phyloP scores from a whole-genome alignment of 2,888 invertebrate genomes.

The Sphaerophoria taeniata region DNA sequence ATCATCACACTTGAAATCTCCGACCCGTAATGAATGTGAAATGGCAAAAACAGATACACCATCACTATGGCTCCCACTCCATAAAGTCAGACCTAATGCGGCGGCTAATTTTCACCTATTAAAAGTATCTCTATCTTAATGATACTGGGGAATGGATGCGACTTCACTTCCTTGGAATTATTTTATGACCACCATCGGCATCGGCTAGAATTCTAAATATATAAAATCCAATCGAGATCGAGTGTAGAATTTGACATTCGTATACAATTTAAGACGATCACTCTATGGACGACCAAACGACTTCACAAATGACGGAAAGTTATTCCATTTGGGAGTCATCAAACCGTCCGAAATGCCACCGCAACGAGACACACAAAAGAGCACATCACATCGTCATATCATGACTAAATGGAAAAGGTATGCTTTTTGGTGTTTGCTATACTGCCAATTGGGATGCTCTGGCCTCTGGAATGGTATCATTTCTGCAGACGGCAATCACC shows the following conservation, averaged over 20 bases:
- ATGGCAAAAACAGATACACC: background rate
- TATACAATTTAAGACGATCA: slow-evolving; percentile 31
- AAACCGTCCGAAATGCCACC: slow-evolving; percentile 62
- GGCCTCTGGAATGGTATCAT: slow-evolving; percentile 42
- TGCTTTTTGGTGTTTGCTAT: slow-evolving; percentile 44
- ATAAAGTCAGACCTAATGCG: slow-evolving; percentile 58
- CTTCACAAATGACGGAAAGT: slow-evolving; percentile 51
- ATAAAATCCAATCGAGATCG: slow-evolving; percentile 62
- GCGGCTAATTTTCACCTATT: slow-evolving; percentile 74
- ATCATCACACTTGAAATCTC: slow-evolving; percentile 67
- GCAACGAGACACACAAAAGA: slow-evolving; percentile 54
- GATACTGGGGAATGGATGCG: slow-evolving; percentile 32
- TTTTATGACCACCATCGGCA: slow-evolving; percentile 68
- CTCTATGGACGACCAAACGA: slow-evolving; percentile 22
- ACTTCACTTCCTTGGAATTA: slow-evolving; percentile 62
- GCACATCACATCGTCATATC: slow-evolving; percentile 19
- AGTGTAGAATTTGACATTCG: slow-evolving; percentile 52
- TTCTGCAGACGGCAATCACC: slow-evolving; percentile 52
- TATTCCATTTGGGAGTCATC: slow-evolving; percentile 64
- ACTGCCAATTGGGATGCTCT: slow-evolving; percentile 57
- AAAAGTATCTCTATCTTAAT: slow-evolving; percentile 53
- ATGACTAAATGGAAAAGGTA: slow-evolving; percentile 28
- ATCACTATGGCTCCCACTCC: slow-evolving; percentile 36
- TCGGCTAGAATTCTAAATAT: slow-evolving; percentile 61
- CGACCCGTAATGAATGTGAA: slow-evolving; percentile 32